phyloP scores from a whole-genome alignment of 2,888 invertebrate genomes.

The Lasioglossum morio region DNA sequence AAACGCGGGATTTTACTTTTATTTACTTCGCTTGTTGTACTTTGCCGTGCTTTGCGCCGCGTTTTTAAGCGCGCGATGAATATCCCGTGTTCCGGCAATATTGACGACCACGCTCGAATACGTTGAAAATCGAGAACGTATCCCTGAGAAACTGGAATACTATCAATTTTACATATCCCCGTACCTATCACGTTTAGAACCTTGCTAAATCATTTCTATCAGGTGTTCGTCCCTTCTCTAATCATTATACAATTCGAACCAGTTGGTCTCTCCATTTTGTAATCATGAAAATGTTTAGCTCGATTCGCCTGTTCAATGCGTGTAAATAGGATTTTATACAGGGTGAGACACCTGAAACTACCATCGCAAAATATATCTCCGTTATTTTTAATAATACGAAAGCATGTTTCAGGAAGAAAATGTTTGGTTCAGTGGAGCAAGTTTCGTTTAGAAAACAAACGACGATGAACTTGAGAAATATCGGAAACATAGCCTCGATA shows the following conservation, averaged over 20 bases:
- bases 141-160: not conserved
- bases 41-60: not conserved
- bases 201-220: not conserved
- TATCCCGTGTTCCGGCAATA: constrained; percentile 3
- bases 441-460: too few relatives aligned
- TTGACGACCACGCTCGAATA: not conserved
- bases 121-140: not conserved
- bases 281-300: not conserved
- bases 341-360: too few relatives aligned
- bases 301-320: not conserved
- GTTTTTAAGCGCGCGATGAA: constrained; percentile 18
- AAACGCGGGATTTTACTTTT: constrained; percentile 47
- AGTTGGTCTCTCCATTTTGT: not conserved
- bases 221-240: not conserved
- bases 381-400: too few relatives aligned
- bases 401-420: too few relatives aligned
- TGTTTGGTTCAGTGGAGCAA: too few relatives aligned
- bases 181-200: not conserved
- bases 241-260: not conserved
- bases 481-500: too few relatives aligned
- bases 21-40: constrained; percentile 38
- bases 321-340: too few relatives aligned
- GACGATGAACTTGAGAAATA: too few relatives aligned
- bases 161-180: not conserved
- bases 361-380: too few relatives aligned